These are phyloP conservation scores for Biston stratarius DNA, from an alignment of 2,888 invertebrate genomes.

Conservation along the genomic window DNA sequence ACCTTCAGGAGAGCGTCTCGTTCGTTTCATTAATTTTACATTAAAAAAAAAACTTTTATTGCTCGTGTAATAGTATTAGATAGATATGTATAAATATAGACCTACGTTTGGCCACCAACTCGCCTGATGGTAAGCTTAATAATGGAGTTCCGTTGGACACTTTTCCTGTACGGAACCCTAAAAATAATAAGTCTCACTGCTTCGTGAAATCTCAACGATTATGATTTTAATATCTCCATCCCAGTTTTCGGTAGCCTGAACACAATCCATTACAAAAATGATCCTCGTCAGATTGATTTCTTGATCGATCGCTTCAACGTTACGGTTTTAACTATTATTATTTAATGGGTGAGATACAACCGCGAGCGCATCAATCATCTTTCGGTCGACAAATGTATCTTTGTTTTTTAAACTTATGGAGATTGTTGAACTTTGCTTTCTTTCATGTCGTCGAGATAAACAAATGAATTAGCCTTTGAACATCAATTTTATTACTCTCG, in stretches of 20 bases:
- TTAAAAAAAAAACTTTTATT: too few relatives aligned
- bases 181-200: not conserved
- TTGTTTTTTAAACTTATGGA: constrained; percentile 62
- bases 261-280: constrained; percentile 77
- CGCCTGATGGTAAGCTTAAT: too few relatives aligned
- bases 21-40: too few relatives aligned
- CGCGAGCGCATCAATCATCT: constrained; percentile 79
- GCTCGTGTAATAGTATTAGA: too few relatives aligned
- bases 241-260: constrained; percentile 77
- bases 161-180: too few relatives aligned
- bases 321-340: constrained; percentile 81
- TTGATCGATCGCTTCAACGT: constrained; percentile 79
- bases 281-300: constrained; percentile 78
- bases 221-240: constrained; percentile 51
- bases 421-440: constrained; percentile 64
- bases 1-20: too few relatives aligned
- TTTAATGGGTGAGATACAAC: constrained; percentile 81
- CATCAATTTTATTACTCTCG: constrained; percentile 30
- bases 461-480: constrained; percentile 51
- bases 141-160: too few relatives aligned
- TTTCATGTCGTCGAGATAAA: constrained; percentile 61
- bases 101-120: too few relatives aligned
- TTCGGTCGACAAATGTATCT: constrained; percentile 74
- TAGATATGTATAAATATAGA: too few relatives aligned
- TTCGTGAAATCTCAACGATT: constrained; percentile 1